Base-by-base conservation (phyloP, 2,888 invertebrate species). In the Fissipunctia ypsillon region DNA sequence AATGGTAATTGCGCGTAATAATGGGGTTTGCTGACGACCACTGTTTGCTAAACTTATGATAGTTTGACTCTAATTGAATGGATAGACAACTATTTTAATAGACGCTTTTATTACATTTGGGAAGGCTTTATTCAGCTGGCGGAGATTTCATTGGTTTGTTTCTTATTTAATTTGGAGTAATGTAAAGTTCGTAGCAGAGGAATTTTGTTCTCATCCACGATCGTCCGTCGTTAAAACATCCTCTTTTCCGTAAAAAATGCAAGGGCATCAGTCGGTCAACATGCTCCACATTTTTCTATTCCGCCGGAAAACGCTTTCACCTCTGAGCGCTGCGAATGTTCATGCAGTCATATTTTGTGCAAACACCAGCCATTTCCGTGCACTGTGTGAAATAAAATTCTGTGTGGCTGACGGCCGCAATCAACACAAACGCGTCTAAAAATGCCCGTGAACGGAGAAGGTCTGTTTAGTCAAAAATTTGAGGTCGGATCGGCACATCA, bases 381-480 rank as follows among this genome's bases (percentile, higher is more conserved):
- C 68, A 82, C 57, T 41, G 56, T 80, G 78, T 54, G 28, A 65
- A 79, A 81, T 75, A 72, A 78, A 77, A 75, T 77, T 69, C 64
- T 65, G 63, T 60, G 63, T 68, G 31, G 57, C 66, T 73, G 65
- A 76, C 64, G 74, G 75, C 71, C 48, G 68, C 80, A 79, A 86
- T 87, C 83, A 85, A 78, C 78, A 80, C 69, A 80, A 81, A 84
- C 71, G 67, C 57, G 77, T 86, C 76, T 73, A 81, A 88, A 87
- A 88, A 85, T 84, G 78, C 72, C 69, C 73, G 69, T 76, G 77
- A 73, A 76, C 76, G 76, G 69, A 76, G 80, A 76, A 78, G 78
- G 73, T 87, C 87, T 90, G 88, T 90, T 90, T 90, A 87, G 87
- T 84, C 87, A 88, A 91, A 87, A 90, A 90, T 89, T 90, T 88